Conservation (phyloP, 2,888 invertebrate species). For the Tolmerus cingulatus region DNA sequence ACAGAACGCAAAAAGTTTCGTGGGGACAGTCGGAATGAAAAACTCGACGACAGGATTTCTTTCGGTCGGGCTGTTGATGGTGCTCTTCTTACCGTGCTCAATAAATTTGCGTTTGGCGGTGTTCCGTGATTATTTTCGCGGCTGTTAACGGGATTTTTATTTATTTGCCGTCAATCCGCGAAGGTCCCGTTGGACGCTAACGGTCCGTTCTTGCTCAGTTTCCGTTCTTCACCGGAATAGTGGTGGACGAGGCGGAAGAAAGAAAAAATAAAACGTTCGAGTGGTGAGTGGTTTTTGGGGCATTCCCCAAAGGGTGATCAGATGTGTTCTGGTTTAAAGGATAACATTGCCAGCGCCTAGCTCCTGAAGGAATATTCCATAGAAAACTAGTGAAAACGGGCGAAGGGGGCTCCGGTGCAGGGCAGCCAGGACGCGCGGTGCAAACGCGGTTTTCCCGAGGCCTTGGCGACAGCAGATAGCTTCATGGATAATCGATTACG, state of each 20-base stretch:
- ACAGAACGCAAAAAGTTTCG: not conserved
- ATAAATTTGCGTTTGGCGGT: not conserved
- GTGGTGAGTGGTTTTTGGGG: not conserved
- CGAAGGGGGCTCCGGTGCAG: not conserved
- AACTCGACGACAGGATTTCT: not conserved
- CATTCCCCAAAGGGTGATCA: not conserved
- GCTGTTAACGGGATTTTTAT: not conserved
- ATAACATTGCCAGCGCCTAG: not conserved
- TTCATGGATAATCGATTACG: slow-evolving; percentile 41
- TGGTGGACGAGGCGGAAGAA: not conserved
- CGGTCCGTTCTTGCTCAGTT: not conserved
- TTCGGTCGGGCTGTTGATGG: not conserved
- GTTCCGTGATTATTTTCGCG: not conserved
- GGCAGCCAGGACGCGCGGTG: not conserved
- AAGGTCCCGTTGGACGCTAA: not conserved
- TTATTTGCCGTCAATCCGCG: not conserved
- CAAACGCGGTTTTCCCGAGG: not conserved
- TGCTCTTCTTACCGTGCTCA: slow-evolving; percentile 21
- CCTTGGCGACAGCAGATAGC: slow-evolving; percentile 14
- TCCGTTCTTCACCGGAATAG: not conserved
- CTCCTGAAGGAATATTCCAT: not conserved
- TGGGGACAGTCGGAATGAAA: not conserved
- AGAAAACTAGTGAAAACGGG: not conserved
- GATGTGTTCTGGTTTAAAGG: not conserved
- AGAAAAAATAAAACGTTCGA: not conserved